Conservation (phyloP, 2,113 vertebrate species). For the Eurypyga helias region DNA sequence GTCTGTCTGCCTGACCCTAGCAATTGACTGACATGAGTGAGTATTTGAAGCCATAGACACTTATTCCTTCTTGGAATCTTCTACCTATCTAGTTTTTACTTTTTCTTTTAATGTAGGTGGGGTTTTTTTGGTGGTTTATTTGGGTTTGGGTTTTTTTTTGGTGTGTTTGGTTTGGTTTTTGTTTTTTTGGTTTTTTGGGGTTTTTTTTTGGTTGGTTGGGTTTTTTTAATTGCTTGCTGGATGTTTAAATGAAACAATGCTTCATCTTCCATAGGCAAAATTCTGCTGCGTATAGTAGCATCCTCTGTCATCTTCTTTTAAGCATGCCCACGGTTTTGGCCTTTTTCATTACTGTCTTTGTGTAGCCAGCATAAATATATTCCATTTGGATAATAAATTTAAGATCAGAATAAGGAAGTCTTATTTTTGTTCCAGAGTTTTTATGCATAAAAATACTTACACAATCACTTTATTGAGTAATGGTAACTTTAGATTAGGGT, state of each 20-base stretch:
- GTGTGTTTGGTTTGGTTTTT: too few relatives aligned
- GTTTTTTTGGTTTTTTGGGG: too few relatives aligned
- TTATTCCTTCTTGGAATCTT: background rate
- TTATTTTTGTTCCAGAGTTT: background rate
- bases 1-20: background rate
- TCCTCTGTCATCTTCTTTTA: background rate
- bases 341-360: background rate
- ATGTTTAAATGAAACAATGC: background rate
- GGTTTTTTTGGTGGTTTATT: too few relatives aligned
- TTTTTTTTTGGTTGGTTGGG: too few relatives aligned
- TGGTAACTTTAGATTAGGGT: background rate
- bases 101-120: background rate
- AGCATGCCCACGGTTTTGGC: background rate
- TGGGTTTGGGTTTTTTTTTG: too few relatives aligned
- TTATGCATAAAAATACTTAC: background rate
- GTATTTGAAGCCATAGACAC: background rate
- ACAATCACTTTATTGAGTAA: background rate
- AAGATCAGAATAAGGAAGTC: background rate
- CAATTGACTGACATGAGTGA: background rate
- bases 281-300: background rate
- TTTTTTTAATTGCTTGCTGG: background rate
- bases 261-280: background rate
- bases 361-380: background rate
- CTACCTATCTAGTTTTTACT: background rate
- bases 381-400: background rate